phyloP scores from a whole-genome alignment of 2,113 vertebrate species.

The Cheilinus undulatus region DNA sequence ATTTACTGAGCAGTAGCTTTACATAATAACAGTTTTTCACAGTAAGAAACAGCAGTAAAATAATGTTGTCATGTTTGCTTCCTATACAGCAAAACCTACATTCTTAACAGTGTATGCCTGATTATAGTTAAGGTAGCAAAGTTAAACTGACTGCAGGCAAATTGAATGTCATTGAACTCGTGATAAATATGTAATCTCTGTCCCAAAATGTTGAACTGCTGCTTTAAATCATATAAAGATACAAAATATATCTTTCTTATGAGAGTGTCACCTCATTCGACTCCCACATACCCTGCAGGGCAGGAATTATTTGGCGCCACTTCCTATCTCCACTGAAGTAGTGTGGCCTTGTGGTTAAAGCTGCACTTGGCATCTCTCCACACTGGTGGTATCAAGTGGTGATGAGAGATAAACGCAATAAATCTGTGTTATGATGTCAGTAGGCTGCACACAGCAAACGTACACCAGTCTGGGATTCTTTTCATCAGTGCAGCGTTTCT shows the following conservation, averaged over 20 bases:
- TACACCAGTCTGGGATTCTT: background rate
- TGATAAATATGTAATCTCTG: too few species aligned
- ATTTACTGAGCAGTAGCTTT: too few species aligned
- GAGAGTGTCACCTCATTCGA: background rate
- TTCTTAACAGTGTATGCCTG: too few species aligned
- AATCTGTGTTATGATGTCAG: conserved; percentile 12
- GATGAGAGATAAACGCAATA: conserved; percentile 14
- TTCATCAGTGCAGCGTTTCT: too few species aligned
- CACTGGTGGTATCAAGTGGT: conserved; percentile 27
- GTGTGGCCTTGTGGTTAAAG: conserved; percentile 15
- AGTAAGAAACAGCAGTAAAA: too few species aligned
- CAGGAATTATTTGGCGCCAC: conserved; percentile 10
- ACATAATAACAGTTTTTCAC: too few species aligned
- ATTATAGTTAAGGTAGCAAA: too few species aligned
- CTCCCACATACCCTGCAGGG: conserved; percentile 6
- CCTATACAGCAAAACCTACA: too few species aligned
- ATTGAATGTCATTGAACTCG: too few species aligned
- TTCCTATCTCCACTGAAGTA: background rate
- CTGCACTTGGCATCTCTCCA: conserved; percentile 14
- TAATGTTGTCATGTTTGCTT: too few species aligned
- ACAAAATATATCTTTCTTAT: background rate
- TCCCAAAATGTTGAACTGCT: background rate
- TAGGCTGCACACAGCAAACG: background rate
- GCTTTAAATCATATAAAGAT: background rate
- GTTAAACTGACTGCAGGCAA: too few species aligned